These are phyloP conservation scores for Gasterosteus nipponicus DNA, from an alignment of 2,113 vertebrate genomes.

Conservation along the genomic window DNA sequence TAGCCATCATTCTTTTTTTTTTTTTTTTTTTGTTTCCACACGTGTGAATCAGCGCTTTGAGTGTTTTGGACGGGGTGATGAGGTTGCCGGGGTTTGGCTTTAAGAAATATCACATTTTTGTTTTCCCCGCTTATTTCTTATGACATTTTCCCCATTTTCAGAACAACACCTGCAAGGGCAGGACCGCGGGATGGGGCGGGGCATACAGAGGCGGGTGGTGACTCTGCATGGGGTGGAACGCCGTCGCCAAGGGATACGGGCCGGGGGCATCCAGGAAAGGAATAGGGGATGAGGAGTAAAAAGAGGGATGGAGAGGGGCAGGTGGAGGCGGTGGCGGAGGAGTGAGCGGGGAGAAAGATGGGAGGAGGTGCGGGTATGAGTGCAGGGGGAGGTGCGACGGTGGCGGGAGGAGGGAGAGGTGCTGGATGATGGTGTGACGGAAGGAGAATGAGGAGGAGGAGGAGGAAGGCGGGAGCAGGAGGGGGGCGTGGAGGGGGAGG, in stretches of 20 bases:
- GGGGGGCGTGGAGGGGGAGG: conserved; percentile 58
- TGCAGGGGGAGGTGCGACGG: conserved; percentile 46
- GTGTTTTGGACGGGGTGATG: conserved; percentile 26
- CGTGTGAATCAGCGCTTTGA: conserved; percentile 30
- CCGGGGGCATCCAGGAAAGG: conserved; percentile 41
- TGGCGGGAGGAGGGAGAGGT: conserved; percentile 65
- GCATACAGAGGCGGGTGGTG: conserved; percentile 56
- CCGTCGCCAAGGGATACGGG: conserved; percentile 57
- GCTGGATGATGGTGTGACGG: conserved; percentile 71
- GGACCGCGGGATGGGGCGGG: conserved; percentile 51
- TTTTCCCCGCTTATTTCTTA: conserved; percentile 14
- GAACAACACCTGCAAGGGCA: conserved; percentile 72
- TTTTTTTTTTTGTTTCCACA: conserved; percentile 5
- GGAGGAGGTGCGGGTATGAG: conserved; percentile 62
- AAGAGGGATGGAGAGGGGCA: conserved; percentile 38
- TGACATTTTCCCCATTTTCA: background rate
- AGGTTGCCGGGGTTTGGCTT: conserved; percentile 29
- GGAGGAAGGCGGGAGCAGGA: conserved; percentile 58
- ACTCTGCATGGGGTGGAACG: conserved; percentile 65
- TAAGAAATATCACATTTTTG: conserved; percentile 8
- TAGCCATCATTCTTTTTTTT: conserved; percentile 38
- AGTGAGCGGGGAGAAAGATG: conserved; percentile 55
- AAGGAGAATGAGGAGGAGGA: conserved; percentile 62
- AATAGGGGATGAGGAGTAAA: conserved; percentile 63
- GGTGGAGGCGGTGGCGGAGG: conserved; percentile 29